Evolutionary conservation across 2,888 invertebrate genomes (phyloP).

Genomic region (Phasia obesa): DNA sequence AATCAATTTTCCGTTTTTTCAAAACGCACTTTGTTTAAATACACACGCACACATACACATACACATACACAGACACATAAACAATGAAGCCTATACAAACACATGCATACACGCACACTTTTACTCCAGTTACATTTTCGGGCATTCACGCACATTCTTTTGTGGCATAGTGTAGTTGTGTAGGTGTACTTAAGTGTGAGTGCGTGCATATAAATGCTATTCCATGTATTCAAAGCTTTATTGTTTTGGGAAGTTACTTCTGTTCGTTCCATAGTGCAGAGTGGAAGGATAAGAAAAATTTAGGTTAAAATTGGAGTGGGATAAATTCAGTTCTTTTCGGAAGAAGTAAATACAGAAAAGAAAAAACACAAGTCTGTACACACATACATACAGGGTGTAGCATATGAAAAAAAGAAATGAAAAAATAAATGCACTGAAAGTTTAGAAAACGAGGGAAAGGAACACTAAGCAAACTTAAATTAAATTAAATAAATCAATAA

Average conservation of each 20-base stretch:
- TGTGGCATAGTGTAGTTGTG: not conserved
- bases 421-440: slow-evolving; percentile 33
- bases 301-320: slow-evolving; percentile 69
- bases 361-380: not conserved
- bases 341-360: slow-evolving; percentile 38
- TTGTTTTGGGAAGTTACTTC: slow-evolving; percentile 25
- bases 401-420: slow-evolving; percentile 22
- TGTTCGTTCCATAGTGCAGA: slow-evolving; percentile 48
- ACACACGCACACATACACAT: not conserved
- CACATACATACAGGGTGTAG: slow-evolving; percentile 28
- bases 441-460: not conserved
- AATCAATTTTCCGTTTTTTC: slow-evolving; percentile 53
- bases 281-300: slow-evolving; percentile 61
- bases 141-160: slow-evolving; percentile 46
- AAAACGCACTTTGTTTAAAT: slow-evolving; percentile 56
- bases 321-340: slow-evolving; percentile 1
- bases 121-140: slow-evolving; percentile 3
- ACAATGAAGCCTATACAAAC: not conserved
- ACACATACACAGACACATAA: not conserved
- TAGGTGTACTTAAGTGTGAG: slow-evolving; percentile 32
- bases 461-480: slow-evolving; percentile 23
- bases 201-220: slow-evolving; percentile 64
- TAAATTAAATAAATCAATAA: slow-evolving; percentile 45
- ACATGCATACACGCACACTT: not conserved
- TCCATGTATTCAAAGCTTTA: slow-evolving; percentile 19